Evolutionary conservation across 1,140 invertebrate genomes (phyloP).

Genomic region (Brachionus angularis): DNA sequence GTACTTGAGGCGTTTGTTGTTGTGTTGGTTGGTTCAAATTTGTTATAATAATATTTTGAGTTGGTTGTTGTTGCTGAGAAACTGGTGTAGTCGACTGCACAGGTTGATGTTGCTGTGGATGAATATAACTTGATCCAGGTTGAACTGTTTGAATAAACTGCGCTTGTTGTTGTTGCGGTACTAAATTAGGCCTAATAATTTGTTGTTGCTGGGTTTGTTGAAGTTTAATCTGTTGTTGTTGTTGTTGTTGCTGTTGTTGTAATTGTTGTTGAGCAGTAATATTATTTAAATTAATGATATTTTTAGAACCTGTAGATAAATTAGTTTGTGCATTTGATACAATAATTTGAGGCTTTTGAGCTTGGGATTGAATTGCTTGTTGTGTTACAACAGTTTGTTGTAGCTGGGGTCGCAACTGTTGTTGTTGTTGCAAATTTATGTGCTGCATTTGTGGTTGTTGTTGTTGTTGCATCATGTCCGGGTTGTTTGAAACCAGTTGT

Average conservation of each 20-base stretch:
- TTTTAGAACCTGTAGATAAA: neutral
- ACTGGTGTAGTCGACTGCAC: neutral
- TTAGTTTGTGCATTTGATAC: neutral
- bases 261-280: neutral
- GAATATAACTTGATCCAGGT: too few species aligned
- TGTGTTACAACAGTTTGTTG: neutral
- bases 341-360: neutral
- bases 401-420: neutral
- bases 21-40: slow-evolving; percentile 7
- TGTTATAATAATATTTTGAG: slow-evolving; percentile 18
- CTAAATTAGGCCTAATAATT: too few species aligned
- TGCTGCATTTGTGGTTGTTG: slow-evolving; percentile 1
- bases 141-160: too few species aligned
- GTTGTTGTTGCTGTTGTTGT: slow-evolving; percentile 1
- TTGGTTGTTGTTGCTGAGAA: neutral
- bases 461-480: neutral
- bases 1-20: neutral
- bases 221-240: slow-evolving; percentile 25
- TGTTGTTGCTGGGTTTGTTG: too few species aligned
- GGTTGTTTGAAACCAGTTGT: neutral
- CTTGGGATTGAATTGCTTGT: neutral
- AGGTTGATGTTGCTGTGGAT: neutral
- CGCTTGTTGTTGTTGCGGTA: too few species aligned
- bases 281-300: neutral
- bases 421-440: too few species aligned